Evolutionary conservation across 1,140 invertebrate species (phyloP).

Genomic region (Drosophila obscura): DNA sequence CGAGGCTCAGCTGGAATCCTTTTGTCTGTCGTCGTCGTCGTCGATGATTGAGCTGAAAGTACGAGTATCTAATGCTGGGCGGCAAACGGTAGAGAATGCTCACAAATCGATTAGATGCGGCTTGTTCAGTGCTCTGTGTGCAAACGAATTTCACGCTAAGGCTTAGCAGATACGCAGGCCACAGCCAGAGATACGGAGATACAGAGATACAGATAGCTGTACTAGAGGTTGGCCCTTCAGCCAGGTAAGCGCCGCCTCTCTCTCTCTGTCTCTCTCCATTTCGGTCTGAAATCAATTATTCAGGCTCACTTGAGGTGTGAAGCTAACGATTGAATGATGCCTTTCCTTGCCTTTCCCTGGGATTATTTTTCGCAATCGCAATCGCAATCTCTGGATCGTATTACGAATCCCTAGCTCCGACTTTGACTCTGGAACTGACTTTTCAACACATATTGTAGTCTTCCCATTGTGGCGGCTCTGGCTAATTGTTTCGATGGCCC

Average conservation of each 20-base stretch:
- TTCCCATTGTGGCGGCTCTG: constrained; percentile 16
- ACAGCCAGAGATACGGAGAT: constrained; percentile 47
- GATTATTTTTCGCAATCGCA: constrained; percentile 5
- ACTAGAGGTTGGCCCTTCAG: neutral
- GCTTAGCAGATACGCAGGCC: constrained; percentile 52
- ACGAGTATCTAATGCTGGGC: constrained; percentile 35
- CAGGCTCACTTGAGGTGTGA: constrained; percentile 67
- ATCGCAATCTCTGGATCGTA: constrained; percentile 20
- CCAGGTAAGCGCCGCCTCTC: constrained; percentile 53
- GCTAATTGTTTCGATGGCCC: constrained; percentile 18
- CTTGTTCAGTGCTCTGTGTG: constrained; percentile 64
- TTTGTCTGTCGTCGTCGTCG: constrained; percentile 27
- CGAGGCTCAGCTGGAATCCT: constrained; percentile 45
- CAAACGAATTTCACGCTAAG: constrained; percentile 66
- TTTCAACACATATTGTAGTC: constrained; percentile 21
- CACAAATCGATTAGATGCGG: constrained; percentile 70
- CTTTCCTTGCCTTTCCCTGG: neutral
- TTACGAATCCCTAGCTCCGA: constrained; percentile 13
- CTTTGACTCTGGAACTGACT: constrained; percentile 22
- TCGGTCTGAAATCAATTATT: constrained; percentile 64
- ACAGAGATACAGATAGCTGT: neutral
- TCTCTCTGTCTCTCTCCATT: constrained; percentile 9
- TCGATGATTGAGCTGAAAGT: constrained; percentile 52
- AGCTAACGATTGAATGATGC: constrained; percentile 63
- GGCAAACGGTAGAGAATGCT: neutral